These are phyloP conservation scores for Abrostola triplasia DNA, from an alignment of 2,888 invertebrate species.

Conservation along the genomic window DNA sequence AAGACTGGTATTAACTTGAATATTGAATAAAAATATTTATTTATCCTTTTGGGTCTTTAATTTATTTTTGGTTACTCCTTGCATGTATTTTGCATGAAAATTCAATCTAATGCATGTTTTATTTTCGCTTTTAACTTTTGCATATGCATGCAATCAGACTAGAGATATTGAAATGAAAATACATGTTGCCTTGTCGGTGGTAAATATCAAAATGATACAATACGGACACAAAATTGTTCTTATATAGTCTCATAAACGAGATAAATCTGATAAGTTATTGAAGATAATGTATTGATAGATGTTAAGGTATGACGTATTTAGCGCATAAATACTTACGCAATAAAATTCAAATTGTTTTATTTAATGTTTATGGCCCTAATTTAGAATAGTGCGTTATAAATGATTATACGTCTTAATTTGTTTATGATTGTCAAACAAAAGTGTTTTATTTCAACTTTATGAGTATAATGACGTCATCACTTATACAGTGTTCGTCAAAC, in stretches of 20 bases:
- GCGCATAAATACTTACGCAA: too few species aligned
- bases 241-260: slow-evolving; percentile 22
- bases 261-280: slow-evolving; percentile 9
- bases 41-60: slow-evolving; percentile 74
- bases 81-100: slow-evolving; percentile 56
- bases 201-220: not conserved
- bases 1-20: slow-evolving; percentile 76
- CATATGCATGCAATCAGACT: not conserved
- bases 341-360: slow-evolving; percentile 2
- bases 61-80: slow-evolving; percentile 65
- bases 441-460: not conserved
- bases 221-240: not conserved
- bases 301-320: too few species aligned
- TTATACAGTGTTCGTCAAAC: not conserved
- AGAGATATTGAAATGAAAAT: not conserved
- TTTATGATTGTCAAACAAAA: not conserved
- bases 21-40: slow-evolving; percentile 81
- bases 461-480: not conserved
- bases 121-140: slow-evolving; percentile 7
- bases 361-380: not conserved
- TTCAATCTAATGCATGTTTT: slow-evolving; percentile 26
- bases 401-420: not conserved
- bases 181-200: not conserved
- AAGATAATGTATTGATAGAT: not conserved
- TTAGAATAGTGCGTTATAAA: not conserved